phyloP scores from a whole-genome alignment of 2,888 invertebrate genomes.

The Lasioglossum marginatum region DNA sequence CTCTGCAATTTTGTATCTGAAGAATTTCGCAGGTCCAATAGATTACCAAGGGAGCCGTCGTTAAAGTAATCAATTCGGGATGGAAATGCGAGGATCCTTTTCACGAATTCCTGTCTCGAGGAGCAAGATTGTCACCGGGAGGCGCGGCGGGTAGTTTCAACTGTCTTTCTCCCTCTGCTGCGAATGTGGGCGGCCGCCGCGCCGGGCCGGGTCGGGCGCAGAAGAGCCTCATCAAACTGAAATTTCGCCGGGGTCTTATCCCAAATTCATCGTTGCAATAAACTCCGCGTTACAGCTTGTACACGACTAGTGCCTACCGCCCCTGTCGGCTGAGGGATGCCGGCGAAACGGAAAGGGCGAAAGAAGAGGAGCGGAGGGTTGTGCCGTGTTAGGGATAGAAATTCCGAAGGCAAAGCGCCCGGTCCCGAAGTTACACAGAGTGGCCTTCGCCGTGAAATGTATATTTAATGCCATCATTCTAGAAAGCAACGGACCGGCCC shows the following conservation, averaged over 20 bases:
- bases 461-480: slow-evolving; percentile 81
- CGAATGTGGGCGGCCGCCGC: slow-evolving; percentile 15
- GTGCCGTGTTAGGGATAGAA: slow-evolving; percentile 49
- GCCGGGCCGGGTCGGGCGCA: background rate
- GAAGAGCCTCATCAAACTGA: slow-evolving; percentile 75
- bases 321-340: slow-evolving; percentile 12
- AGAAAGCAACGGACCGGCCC: slow-evolving; percentile 66
- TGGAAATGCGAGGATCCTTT: background rate
- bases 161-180: background rate
- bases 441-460: slow-evolving; percentile 69
- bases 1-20: background rate
- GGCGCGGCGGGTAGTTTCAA: background rate
- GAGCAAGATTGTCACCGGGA: slow-evolving; percentile 38
- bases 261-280: slow-evolving; percentile 80
- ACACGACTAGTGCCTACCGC: slow-evolving; percentile 50
- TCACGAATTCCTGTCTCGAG: slow-evolving; percentile 12
- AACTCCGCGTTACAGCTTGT: slow-evolving; percentile 76
- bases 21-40: slow-evolving; percentile 1
- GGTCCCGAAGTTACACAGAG: slow-evolving; percentile 56
- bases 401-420: slow-evolving; percentile 55
- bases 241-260: slow-evolving; percentile 77
- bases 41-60: slow-evolving; percentile 8
- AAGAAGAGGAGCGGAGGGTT: slow-evolving; percentile 20
- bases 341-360: slow-evolving; percentile 37
- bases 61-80: slow-evolving; percentile 31